phyloP scores from a whole-genome alignment of 2,113 vertebrate genomes.

The Melospiza georgiana region DNA sequence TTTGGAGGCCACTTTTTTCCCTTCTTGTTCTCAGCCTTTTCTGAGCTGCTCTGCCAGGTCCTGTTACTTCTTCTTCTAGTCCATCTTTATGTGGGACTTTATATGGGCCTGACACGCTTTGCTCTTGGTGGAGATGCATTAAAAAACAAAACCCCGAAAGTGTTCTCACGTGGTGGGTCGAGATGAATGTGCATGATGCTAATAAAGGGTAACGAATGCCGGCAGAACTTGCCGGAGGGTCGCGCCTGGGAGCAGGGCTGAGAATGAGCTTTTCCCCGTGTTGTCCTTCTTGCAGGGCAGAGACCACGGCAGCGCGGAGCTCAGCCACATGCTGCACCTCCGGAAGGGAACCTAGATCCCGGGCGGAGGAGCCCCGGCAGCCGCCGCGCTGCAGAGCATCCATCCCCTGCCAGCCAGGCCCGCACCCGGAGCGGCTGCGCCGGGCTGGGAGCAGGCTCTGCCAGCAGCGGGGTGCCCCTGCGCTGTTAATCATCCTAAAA shows the following conservation, averaged over 20 bases:
- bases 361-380: neutral
- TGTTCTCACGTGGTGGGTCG: neutral
- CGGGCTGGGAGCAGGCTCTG: neutral
- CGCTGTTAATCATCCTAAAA: slow-evolving; percentile 33
- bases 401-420: neutral
- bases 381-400: neutral
- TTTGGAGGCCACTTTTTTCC: neutral
- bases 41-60: neutral
- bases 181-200: neutral
- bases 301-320: slow-evolving; percentile 81
- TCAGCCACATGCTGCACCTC: slow-evolving; percentile 85
- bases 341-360: slow-evolving; percentile 88
- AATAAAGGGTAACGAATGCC: neutral
- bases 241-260: neutral
- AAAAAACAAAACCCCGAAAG: neutral
- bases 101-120: neutral
- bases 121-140: neutral
- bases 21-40: neutral
- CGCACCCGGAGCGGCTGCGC: slow-evolving; percentile 9
- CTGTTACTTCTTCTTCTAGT: neutral
- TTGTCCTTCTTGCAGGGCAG: slow-evolving; percentile 74
- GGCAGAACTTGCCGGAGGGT: neutral
- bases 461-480: slow-evolving; percentile 16
- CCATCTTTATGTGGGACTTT: neutral
- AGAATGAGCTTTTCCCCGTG: slow-evolving; percentile 27